Evolutionary conservation across 2,797 vertebrate genomes (phyloP), one percentile per base, ranked within the genome.

Genomic region (Argentina silus): DNA sequence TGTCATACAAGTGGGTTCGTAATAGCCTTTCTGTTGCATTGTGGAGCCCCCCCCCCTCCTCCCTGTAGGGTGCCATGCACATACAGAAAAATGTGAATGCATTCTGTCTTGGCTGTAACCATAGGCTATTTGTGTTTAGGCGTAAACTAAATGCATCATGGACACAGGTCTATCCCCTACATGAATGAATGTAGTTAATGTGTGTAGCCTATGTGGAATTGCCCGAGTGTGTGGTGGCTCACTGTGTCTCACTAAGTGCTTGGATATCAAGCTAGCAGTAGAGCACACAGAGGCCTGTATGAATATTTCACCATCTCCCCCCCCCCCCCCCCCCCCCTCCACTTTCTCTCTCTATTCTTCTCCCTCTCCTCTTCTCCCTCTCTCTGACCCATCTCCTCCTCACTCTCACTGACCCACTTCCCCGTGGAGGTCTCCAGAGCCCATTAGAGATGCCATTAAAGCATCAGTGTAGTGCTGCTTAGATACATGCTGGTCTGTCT

Each of bases 221-320:
- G 56, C 19, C 11, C 10, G 56, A 44, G 36, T 57, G 17, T 15
- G 5, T 12, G 27, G 47, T n/a, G 45, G 15, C 43, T 65, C 48
- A 15, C 11, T 12, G 23, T 47, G 60, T 60, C n/a, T 72, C 73
- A 50, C 56, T 66, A 47, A 70, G 71, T 71, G 69, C 53, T 63
- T 72, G 14, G 53, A 67, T 72, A 62, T 85, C 70, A 53, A 50
- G n/a, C 69, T 67, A 64, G 70, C 75, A 74, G 64, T 61, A 76
- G 70, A 81, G 73, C 61, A 53, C 70, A 69, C 77, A 74, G 79
- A 86, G 81, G 85, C 83, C 77, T 50, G 21, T 3, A 91, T 89
- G 76, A 90, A 91, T 91, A 89, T 92, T 90, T 92, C 78, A 90
- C 81, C 71, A 75, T 67, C 72, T 77, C 67, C 80, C 57, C 47